Evolutionary conservation across 92 coral and sea anemone genomes (phyloP).

Genomic region (Umimayanthus chanpuru): DNA sequence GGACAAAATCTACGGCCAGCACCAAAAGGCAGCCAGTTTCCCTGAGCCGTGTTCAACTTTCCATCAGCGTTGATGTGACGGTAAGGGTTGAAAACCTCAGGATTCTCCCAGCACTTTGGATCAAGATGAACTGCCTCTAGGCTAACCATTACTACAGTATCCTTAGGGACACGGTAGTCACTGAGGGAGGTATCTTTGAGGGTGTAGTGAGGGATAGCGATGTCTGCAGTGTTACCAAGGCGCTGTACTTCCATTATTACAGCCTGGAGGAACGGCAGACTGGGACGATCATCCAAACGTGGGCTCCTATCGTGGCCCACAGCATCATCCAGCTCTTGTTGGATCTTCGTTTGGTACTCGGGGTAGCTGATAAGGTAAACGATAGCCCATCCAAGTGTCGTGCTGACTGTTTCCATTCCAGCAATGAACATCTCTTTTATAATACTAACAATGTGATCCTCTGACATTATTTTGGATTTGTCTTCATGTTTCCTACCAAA

Average conservation of each 20-base stretch:
- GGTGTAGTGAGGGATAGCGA: neutral
- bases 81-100: neutral
- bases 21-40: neutral
- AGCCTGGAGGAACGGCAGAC: neutral
- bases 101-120: neutral
- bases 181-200: neutral
- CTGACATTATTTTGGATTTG: neutral
- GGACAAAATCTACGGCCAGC: constrained; percentile 3
- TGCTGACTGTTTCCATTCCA: neutral
- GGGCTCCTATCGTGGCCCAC: neutral
- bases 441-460: neutral
- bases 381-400: neutral
- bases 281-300: neutral
- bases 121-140: neutral
- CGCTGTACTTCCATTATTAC: neutral
- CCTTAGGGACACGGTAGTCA: neutral
- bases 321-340: no score
- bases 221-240: neutral
- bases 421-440: neutral
- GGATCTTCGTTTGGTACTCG: no score
- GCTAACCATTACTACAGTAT: neutral
- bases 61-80: neutral
- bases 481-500: neutral
- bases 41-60: neutral
- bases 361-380: no score